Evolutionary conservation across 2,797 vertebrate genomes (phyloP), one percentile per base, ranked within the genome.

Genomic region (Miichthys miiuy): DNA sequence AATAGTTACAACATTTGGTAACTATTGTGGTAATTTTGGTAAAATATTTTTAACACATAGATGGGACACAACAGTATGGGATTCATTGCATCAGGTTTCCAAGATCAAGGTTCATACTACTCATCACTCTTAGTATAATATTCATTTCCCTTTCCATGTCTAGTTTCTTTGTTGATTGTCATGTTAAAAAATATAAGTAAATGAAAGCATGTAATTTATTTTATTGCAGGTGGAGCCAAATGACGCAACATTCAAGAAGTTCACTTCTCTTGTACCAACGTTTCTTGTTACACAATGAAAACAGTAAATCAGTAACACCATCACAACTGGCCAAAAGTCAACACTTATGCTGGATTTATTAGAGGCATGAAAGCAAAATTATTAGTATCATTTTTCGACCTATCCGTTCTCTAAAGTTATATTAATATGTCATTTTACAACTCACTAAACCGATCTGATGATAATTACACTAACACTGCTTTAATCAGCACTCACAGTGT

Each of bases 1-100:
- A 60, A 63, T 70, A 25, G 51, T 76, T 82, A 9, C 17, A 52
- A 81, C 42, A 70, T 61, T 10, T 65, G 21, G 3, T 25, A 42
- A 52, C 50, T 41, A 42, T 41, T 52, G 64, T 66, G 64, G 30
- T 30, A 9, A 34, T 6, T 48, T 18, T 68, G 16, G 4, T 47
- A 1, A 54, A 56, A 25, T 16, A 47, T 20, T 52, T 70, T 47
- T 2, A 71, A 58, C 18, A 30, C 54, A 77, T 25, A 70, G 38
- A 80, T 69, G n/a, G n/a, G n/a, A n/a, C n/a, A n/a, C n/a, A 68
- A 75, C 64, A 38, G 14, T 13, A 8, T 12, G 38, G 21, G n/a
- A n/a, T 27, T 54, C 11, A 4, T 48, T 42, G 18, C n/a, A 41
- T 54, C 27, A 67, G 30, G 58, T 30, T 52, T 27, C 27, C 20